phyloP scores from a whole-genome alignment of 2,888 invertebrate genomes.

The Ormyrus labotus region DNA sequence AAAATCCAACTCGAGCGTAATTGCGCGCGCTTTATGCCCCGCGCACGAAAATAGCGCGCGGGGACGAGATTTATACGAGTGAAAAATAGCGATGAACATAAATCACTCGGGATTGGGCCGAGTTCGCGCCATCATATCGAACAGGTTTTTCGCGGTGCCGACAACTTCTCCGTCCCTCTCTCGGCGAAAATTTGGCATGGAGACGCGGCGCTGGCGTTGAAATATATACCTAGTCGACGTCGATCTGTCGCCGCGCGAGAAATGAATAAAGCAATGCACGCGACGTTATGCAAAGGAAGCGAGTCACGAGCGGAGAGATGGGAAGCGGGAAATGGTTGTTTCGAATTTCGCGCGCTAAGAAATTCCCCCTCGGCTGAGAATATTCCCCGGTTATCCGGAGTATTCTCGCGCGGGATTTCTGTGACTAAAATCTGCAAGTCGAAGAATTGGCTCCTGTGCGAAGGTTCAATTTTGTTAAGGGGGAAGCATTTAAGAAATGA shows the following conservation, averaged over 20 bases:
- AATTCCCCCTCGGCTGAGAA: neutral
- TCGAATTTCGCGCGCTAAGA: constrained; percentile 12
- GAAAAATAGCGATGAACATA: constrained; percentile 49
- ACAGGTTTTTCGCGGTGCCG: constrained; percentile 29
- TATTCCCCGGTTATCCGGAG: too few species aligned
- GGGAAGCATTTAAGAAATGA: too few species aligned
- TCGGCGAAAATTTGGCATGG: constrained; percentile 49
- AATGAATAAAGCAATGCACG: constrained; percentile 4
- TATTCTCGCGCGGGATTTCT: too few species aligned
- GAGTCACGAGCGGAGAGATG: neutral
- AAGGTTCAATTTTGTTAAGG: too few species aligned
- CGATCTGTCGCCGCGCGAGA: constrained; percentile 40
- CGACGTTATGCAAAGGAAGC: neutral
- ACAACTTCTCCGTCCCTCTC: constrained; percentile 4
- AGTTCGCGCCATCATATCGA: constrained; percentile 31
- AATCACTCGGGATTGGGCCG: constrained; percentile 26
- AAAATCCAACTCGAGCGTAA: constrained; percentile 44
- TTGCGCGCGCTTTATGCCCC: constrained; percentile 41
- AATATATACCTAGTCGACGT: constrained; percentile 35
- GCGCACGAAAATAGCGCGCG: constrained; percentile 30
- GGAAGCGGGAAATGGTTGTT: constrained; percentile 25
- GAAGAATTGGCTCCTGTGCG: too few species aligned
- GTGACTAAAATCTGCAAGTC: too few species aligned
- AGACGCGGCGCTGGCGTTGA: constrained; percentile 40
- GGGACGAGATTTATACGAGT: constrained; percentile 34